Percentiles rank a stretch among this genome's conserved stretches.
phyloP scores from a whole-genome alignment of 1,140 invertebrate genomes.

The Pristionchus pacificus region DNA sequence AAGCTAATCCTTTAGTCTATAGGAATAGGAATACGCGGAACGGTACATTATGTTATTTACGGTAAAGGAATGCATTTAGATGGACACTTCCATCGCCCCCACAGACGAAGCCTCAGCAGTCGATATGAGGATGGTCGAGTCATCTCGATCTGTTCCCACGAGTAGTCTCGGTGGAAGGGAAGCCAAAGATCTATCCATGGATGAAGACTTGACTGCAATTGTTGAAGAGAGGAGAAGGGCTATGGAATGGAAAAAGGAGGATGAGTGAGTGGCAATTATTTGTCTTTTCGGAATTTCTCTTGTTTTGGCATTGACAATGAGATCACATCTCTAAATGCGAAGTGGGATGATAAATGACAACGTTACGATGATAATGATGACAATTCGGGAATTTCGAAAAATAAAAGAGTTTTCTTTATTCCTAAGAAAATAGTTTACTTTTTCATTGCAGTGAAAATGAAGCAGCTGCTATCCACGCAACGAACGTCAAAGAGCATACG shows the following conservation, averaged over 20 bases:
- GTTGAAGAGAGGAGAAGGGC: conserved; percentile 21
- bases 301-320: no score
- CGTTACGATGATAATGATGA: not conserved
- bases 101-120: not conserved
- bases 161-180: no score
- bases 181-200: no score
- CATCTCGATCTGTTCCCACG: not conserved
- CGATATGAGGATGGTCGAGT: not conserved
- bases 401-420: not conserved
- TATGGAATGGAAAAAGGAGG: no score
- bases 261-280: no score
- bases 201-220: conserved; percentile 48
- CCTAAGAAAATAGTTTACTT: not conserved
- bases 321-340: not conserved
- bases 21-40: not conserved
- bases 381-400: not conserved
- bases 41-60: not conserved
- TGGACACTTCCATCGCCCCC: not conserved
- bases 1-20: no score
- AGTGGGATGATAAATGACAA: not conserved
- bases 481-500: no score
- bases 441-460: not conserved
- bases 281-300: no score
- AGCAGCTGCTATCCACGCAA: not conserved
- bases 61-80: not conserved